Conservation (phyloP, 2,888 invertebrate genomes). For the Pinctada fucata region DNA sequence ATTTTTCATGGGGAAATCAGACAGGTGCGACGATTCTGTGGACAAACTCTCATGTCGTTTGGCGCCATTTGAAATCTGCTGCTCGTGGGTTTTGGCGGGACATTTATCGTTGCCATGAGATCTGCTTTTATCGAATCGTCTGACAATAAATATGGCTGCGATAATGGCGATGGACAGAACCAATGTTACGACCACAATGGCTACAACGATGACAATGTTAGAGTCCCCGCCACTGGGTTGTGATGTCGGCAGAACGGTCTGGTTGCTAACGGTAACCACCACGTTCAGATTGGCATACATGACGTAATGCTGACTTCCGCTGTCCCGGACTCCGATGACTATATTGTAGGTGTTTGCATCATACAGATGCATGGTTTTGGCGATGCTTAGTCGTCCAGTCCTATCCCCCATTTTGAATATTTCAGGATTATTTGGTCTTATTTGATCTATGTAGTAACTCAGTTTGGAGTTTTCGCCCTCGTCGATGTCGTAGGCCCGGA, state of each 20-base stretch:
- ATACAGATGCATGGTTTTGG: slow-evolving; percentile 52
- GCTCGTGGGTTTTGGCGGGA: slow-evolving; percentile 44
- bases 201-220: slow-evolving; percentile 62
- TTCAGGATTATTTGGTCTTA: slow-evolving; percentile 80
- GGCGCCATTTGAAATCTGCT: slow-evolving; percentile 42
- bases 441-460: slow-evolving; percentile 90
- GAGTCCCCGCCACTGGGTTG: slow-evolving; percentile 52
- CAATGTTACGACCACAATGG: slow-evolving; percentile 61
- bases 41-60: slow-evolving; percentile 53
- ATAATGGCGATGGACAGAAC: slow-evolving; percentile 63
- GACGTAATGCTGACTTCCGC: slow-evolving; percentile 55
- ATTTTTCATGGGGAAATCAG: slow-evolving; percentile 60
- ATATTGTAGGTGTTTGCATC: slow-evolving; percentile 61
- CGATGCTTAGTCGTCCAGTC: slow-evolving; percentile 75
- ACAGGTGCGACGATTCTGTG: slow-evolving; percentile 49
- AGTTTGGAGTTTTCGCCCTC: slow-evolving; percentile 94
- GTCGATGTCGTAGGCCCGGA: slow-evolving; percentile 94
- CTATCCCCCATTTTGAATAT: slow-evolving; percentile 76
- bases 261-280: slow-evolving; percentile 55
- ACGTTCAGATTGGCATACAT: slow-evolving; percentile 55
- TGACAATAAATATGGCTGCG: slow-evolving; percentile 61
- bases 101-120: slow-evolving; percentile 44
- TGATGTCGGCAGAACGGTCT: slow-evolving; percentile 43
- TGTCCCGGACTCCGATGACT: slow-evolving; percentile 64
- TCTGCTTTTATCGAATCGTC: slow-evolving; percentile 55